These are phyloP conservation scores for Myotis vivesi DNA, from an alignment of 2,797 vertebrate genomes.

Conservation along the genomic window DNA sequence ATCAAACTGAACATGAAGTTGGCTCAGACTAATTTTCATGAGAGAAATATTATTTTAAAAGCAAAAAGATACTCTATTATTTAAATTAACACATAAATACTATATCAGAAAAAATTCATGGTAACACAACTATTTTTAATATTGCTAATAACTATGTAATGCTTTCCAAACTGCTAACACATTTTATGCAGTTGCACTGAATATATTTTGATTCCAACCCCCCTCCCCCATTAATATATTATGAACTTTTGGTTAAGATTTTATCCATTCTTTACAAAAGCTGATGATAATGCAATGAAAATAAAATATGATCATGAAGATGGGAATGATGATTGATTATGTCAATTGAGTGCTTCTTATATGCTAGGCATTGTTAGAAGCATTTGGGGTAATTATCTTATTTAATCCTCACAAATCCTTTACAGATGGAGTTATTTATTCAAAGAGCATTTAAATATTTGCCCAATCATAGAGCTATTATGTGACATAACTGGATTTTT, in stretches of 20 bases:
- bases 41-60: background rate
- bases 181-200: background rate
- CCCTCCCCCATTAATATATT: background rate
- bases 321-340: background rate
- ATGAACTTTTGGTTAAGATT: background rate
- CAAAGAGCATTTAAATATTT: background rate
- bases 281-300: background rate
- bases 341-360: background rate
- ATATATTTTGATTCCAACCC: background rate
- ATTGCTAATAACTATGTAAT: background rate
- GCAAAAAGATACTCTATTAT: background rate
- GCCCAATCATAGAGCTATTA: background rate
- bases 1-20: conserved; percentile 16
- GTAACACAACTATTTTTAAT: background rate
- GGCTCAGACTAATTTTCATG: background rate
- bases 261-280: background rate
- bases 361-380: background rate
- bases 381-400: background rate
- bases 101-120: background rate
- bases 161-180: background rate
- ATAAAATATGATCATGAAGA: background rate
- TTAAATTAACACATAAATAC: background rate
- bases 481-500: background rate
- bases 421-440: background rate
- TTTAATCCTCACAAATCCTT: background rate